Conservation (phyloP, 2,113 vertebrate genomes). For the Elaphurus davidianus region DNA sequence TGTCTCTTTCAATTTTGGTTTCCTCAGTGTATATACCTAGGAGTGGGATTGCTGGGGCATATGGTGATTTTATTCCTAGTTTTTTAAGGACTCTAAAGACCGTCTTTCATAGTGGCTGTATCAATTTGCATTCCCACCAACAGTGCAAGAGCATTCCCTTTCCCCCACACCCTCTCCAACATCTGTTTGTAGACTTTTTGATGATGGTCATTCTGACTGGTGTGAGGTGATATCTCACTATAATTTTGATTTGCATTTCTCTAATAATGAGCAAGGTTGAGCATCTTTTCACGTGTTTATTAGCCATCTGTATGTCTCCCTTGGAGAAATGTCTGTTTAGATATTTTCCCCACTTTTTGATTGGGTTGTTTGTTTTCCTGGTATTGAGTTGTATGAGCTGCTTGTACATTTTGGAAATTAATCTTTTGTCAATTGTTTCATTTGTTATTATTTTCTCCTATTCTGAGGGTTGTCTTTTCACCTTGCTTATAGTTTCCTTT, state of each 20-base stretch:
- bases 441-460: not conserved
- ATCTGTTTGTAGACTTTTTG: not conserved
- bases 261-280: not conserved
- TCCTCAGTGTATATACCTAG: not conserved
- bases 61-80: not conserved
- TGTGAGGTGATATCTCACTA: not conserved
- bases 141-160: not conserved
- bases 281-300: not conserved
- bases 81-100: not conserved
- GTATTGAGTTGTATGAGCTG: not conserved
- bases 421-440: not conserved
- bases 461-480: not conserved
- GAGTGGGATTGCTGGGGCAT: not conserved
- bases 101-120: not conserved
- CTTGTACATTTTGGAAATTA: not conserved
- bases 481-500: not conserved
- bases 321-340: not conserved
- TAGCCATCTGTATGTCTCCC: not conserved
- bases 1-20: not conserved
- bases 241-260: not conserved
- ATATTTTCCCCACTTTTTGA: not conserved
- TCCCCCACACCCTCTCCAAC: not conserved
- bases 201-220: not conserved
- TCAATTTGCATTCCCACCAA: not conserved
- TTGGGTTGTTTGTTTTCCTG: not conserved